Percentiles rank a stretch among this genome's conserved stretches.
Evolutionary conservation across 2,888 invertebrate genomes (phyloP).

Genomic region (Dynastes tityus): DNA sequence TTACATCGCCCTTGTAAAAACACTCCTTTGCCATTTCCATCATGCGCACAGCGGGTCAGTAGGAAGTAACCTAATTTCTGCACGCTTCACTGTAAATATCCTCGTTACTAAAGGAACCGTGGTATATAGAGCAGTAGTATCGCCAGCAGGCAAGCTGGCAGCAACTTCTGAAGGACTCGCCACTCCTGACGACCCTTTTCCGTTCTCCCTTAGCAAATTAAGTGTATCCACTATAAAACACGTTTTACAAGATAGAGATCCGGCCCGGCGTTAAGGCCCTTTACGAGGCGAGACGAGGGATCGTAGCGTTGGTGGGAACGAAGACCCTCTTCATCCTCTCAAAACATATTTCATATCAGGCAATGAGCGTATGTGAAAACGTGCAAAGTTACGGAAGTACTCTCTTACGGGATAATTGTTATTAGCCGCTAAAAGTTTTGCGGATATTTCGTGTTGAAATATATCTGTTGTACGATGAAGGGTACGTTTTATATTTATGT

Average conservation of each 20-base stretch:
- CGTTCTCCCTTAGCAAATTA: slow-evolving; percentile 45
- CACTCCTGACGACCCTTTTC: slow-evolving; percentile 17
- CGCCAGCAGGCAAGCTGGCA: neutral
- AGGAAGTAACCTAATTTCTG: slow-evolving; percentile 49
- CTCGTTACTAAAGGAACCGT: slow-evolving; percentile 41
- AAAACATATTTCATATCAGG: neutral
- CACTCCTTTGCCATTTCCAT: too few species aligned
- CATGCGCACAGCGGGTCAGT: neutral
- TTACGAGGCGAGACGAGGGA: slow-evolving; percentile 9
- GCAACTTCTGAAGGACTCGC: slow-evolving; percentile 48
- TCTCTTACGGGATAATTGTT: neutral
- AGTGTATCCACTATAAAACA: slow-evolving; percentile 49
- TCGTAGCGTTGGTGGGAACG: neutral
- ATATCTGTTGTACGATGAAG: neutral
- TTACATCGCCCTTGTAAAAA: too few species aligned
- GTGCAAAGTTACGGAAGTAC: slow-evolving; percentile 1
- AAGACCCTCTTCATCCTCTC: neutral
- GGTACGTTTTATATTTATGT: too few species aligned
- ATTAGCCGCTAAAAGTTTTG: slow-evolving; percentile 6
- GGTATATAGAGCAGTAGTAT: too few species aligned
- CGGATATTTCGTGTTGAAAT: neutral
- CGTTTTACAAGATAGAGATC: slow-evolving; percentile 43
- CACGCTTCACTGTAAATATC: slow-evolving; percentile 48
- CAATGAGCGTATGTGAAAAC: neutral
- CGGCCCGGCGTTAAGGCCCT: slow-evolving; percentile 17